Conservation (phyloP, 2,797 vertebrate species). For the Zenarchopterus dispar region DNA sequence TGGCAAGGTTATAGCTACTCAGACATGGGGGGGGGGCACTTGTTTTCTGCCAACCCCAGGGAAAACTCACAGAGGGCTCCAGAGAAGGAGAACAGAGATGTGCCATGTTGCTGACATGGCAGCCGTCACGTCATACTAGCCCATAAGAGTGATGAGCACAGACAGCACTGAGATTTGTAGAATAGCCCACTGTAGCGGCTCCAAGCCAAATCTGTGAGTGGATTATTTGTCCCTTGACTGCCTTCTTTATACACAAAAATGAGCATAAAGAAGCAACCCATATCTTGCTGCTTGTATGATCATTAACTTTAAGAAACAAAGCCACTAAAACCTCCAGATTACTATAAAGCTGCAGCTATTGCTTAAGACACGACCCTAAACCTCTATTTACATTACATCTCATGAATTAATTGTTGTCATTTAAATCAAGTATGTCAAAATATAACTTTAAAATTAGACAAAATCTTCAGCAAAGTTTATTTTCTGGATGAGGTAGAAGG, state of each 20-base stretch:
- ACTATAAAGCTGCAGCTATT: not conserved
- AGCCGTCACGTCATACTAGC: slow-evolving; percentile 81
- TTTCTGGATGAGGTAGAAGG: no score
- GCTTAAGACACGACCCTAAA: not conserved
- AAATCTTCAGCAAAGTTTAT: not conserved
- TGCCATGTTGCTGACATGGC: slow-evolving; percentile 82
- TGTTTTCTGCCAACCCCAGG: slow-evolving; percentile 82
- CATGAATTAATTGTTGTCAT: not conserved
- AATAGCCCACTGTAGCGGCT: slow-evolving; percentile 51
- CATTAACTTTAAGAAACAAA: not conserved
- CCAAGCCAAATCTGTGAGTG: slow-evolving; percentile 52
- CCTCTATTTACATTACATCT: no score
- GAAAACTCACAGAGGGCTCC: slow-evolving; percentile 80
- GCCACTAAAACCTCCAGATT: slow-evolving; percentile 1
- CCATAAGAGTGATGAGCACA: slow-evolving; percentile 77
- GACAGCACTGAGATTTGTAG: slow-evolving; percentile 74
- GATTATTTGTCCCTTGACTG: slow-evolving; percentile 33
- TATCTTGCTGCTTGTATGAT: not conserved
- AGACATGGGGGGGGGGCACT: slow-evolving; percentile 77
- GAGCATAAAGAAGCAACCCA: slow-evolving; percentile 1
- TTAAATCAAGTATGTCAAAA: slow-evolving; percentile 1
- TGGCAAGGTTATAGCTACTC: slow-evolving; percentile 86
- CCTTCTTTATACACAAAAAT: slow-evolving; percentile 26
- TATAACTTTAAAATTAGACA: not conserved
- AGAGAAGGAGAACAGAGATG: slow-evolving; percentile 74